phyloP scores from a whole-genome alignment of 2,888 invertebrate species.

The Megamerina dolium region DNA sequence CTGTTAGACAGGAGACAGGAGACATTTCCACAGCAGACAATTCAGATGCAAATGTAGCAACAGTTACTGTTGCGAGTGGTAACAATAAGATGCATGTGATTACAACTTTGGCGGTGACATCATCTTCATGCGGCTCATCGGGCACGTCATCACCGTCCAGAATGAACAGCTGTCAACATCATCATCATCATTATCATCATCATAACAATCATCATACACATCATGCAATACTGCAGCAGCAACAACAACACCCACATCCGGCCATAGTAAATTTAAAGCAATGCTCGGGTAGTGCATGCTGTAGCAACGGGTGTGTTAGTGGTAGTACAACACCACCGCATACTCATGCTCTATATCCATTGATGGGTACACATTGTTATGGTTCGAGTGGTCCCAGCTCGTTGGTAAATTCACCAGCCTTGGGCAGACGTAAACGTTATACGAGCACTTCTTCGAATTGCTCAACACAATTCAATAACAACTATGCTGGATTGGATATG shows the following conservation, averaged over 20 bases:
- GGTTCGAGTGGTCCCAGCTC: constrained; percentile 43
- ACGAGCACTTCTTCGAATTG: constrained; percentile 55
- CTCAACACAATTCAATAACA: constrained; percentile 59
- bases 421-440: constrained; percentile 60
- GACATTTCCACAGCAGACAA: constrained; percentile 1
- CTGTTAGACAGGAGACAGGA: neutral
- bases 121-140: constrained; percentile 24
- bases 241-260: constrained; percentile 18
- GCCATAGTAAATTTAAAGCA: constrained; percentile 29
- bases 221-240: neutral
- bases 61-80: neutral
- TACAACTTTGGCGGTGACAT: neutral
- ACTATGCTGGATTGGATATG: constrained; percentile 60
- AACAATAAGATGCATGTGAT: neutral
- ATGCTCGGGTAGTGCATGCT: constrained; percentile 22
- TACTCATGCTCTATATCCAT: constrained; percentile 36
- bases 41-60: neutral
- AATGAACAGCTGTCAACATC: constrained; percentile 23
- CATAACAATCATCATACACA: constrained; percentile 18
- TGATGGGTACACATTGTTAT: constrained; percentile 26
- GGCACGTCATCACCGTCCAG: constrained; percentile 26
- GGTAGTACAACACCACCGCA: constrained; percentile 26
- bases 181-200: constrained; percentile 19
- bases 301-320: constrained; percentile 21
- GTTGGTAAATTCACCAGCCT: constrained; percentile 50